Percentiles rank a stretch among this genome's conserved stretches.
Evolutionary conservation across 2,797 vertebrate genomes (phyloP).

Genomic region (Myotis findleyi): DNA sequence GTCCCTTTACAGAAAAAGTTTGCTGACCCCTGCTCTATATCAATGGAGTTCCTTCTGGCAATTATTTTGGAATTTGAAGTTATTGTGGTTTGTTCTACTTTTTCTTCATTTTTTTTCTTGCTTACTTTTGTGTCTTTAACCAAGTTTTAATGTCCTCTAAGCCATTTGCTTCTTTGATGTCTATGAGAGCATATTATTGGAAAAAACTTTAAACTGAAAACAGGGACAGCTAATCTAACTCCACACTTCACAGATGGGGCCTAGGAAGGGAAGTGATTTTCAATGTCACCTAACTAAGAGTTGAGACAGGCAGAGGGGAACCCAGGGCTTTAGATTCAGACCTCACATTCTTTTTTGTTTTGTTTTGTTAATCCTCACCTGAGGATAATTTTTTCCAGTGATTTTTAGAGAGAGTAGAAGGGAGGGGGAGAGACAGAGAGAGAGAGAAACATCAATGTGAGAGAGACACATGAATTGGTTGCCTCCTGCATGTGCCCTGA

Average conservation of each 20-base stretch:
- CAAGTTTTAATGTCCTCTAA: slow-evolving; percentile 1
- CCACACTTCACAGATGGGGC: neutral
- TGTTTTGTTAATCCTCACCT: too few relatives aligned
- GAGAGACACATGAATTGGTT: too few relatives aligned
- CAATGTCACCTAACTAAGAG: neutral
- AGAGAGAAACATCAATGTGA: too few relatives aligned
- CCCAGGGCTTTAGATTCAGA: neutral
- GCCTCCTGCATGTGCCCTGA: too few relatives aligned
- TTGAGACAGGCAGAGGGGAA: neutral
- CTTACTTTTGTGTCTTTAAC: neutral
- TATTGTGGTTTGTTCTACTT: neutral
- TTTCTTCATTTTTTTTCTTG: neutral
- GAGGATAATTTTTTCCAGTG: too few relatives aligned
- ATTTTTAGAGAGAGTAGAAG: too few relatives aligned
- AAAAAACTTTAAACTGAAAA: neutral
- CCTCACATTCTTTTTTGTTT: neutral
- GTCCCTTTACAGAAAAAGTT: neutral
- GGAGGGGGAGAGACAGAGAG: too few relatives aligned
- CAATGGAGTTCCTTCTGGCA: neutral
- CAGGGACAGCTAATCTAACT: neutral
- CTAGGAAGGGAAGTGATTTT: neutral
- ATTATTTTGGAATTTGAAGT: neutral
- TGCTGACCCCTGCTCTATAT: neutral
- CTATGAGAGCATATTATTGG: neutral
- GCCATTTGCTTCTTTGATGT: neutral